These are phyloP conservation scores for Paramisgurnus dabryanus DNA, from an alignment of 2,113 vertebrate genomes.

Conservation along the genomic window DNA sequence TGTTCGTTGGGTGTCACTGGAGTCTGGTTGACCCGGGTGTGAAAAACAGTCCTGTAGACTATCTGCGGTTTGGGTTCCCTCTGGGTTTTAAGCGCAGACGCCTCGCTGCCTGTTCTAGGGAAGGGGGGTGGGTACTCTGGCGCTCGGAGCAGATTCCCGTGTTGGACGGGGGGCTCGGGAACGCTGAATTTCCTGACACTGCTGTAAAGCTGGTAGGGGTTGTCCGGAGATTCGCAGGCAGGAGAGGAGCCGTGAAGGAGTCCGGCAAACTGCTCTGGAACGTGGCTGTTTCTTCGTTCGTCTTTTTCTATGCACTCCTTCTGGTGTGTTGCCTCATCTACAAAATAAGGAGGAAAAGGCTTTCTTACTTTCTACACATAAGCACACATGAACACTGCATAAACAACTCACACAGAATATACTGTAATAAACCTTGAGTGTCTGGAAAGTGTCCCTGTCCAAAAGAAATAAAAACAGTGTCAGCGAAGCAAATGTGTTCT, in stretches of 20 bases:
- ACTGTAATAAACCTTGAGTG: neutral
- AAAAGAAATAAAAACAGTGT: neutral
- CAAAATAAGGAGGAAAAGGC: neutral
- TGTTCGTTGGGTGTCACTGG: slow-evolving; percentile 27
- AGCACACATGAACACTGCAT: slow-evolving; percentile 1
- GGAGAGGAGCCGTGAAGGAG: slow-evolving; percentile 96
- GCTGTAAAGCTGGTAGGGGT: slow-evolving; percentile 88
- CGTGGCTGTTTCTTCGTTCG: slow-evolving; percentile 82
- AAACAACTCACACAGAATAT: neutral
- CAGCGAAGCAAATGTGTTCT: neutral
- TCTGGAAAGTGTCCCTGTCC: slow-evolving; percentile 2
- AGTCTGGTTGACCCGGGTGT: slow-evolving; percentile 83
- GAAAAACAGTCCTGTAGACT: slow-evolving; percentile 92
- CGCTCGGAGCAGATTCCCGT: slow-evolving; percentile 71
- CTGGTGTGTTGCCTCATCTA: slow-evolving; percentile 69
- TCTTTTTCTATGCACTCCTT: slow-evolving; percentile 65
- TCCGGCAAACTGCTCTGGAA: slow-evolving; percentile 90
- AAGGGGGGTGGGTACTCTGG: slow-evolving; percentile 55
- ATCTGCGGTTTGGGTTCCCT: slow-evolving; percentile 85
- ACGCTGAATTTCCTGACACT: slow-evolving; percentile 70
- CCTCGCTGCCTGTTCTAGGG: slow-evolving; percentile 65
- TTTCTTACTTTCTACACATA: neutral
- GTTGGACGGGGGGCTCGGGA: slow-evolving; percentile 57
- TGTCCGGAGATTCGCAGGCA: slow-evolving; percentile 89
- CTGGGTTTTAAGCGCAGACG: slow-evolving; percentile 62